Evolutionary conservation across 2,113 vertebrate species (phyloP).

Genomic region (Enhydra lutris): DNA sequence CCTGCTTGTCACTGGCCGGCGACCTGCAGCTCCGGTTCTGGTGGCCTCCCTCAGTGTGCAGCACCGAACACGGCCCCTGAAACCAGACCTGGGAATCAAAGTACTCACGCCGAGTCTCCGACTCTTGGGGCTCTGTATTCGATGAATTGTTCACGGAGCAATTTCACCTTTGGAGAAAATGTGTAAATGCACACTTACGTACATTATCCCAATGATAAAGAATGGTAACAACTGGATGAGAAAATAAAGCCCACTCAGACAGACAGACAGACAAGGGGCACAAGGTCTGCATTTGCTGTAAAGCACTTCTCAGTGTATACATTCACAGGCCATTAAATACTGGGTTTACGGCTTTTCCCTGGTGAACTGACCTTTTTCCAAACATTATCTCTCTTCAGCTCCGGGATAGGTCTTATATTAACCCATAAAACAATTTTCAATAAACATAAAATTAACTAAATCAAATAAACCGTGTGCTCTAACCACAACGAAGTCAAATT

Average conservation of each 20-base stretch:
- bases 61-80: fast-evolving
- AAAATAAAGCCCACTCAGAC: neutral
- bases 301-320: neutral
- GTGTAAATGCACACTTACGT: fast-evolving
- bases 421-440: neutral
- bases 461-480: neutral
- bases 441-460: neutral
- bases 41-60: fast-evolving
- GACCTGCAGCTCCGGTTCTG: neutral
- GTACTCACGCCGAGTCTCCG: fast-evolving
- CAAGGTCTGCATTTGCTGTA: neutral
- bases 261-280: fast-evolving
- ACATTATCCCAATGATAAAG: neutral
- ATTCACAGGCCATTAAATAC: neutral
- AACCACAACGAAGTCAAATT: neutral
- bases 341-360: neutral
- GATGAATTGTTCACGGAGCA: neutral
- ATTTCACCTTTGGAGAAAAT: neutral
- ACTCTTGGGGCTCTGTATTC: neutral
- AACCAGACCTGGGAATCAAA: neutral
- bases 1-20: neutral
- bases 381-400: neutral
- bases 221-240: no score
- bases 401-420: neutral
- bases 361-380: neutral